These are phyloP conservation scores for Takifugu rubripes DNA, from an alignment of 2,797 vertebrate genomes.

Conservation along the genomic window DNA sequence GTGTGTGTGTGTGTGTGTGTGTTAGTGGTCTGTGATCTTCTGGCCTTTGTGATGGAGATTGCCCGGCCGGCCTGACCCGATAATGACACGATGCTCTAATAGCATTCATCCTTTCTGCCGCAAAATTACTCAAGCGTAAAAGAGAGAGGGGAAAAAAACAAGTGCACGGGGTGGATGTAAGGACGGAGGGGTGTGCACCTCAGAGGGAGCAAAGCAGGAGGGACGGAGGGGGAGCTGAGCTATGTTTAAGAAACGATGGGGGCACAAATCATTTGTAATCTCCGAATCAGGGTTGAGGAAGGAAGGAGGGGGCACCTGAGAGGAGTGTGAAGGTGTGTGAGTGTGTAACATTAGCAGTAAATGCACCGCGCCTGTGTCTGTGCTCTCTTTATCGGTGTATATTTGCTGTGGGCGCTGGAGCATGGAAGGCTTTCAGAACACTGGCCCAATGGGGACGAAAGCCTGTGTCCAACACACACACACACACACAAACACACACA, in stretches of 20 bases:
- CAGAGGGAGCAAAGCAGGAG: conserved; percentile 28
- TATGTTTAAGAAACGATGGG: conserved; percentile 72
- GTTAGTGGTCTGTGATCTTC: conserved; percentile 75
- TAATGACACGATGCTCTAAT: conserved; percentile 78
- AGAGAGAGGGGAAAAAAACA: conserved; percentile 38
- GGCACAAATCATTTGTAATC: conserved; percentile 71
- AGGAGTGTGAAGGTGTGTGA: conserved; percentile 38
- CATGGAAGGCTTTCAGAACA: conserved; percentile 79
- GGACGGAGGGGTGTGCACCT: conserved; percentile 32
- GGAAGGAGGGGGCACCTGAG: conserved; percentile 30
- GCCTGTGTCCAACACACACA: conserved; percentile 51
- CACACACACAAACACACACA: conserved; percentile 38
- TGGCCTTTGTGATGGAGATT: conserved; percentile 82
- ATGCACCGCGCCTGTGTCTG: conserved; percentile 58
- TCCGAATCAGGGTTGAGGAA: conserved; percentile 54
- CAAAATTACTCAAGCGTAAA: conserved; percentile 75
- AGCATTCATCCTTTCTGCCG: conserved; percentile 76
- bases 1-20: background rate
- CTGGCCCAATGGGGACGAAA: conserved; percentile 72
- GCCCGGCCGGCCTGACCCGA: conserved; percentile 72
- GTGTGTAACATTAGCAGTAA: conserved; percentile 62
- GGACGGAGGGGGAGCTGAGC: conserved; percentile 56
- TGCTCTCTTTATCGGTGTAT: conserved; percentile 77
- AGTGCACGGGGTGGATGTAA: conserved; percentile 31
- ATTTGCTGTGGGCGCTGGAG: conserved; percentile 78